Base-by-base conservation (phyloP, 2,888 invertebrate species). In the Apamea sordens region DNA sequence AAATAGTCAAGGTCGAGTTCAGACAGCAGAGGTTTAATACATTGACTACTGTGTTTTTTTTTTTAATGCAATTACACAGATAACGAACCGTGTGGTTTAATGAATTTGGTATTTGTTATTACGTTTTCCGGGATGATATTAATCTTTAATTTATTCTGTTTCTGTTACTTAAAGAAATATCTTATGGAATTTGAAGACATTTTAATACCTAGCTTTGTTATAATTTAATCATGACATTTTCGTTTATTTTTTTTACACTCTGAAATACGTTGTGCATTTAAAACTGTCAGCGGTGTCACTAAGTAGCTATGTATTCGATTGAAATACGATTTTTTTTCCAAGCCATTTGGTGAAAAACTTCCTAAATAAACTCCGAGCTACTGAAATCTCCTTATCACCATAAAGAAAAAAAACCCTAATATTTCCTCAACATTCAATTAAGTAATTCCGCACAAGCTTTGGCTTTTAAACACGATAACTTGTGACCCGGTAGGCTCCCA, bases 31-130 rank as follows among this genome's bases (percentile, higher is more conserved):
- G 64, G 76, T 80, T 73, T 78, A 83, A 76, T 73, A 83, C 80
- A 82, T 74, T 91, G 91, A 91, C 93, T 94, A 94, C 93, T 94
- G 92, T 94, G 91, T 94, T 93, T 86, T 84, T 94, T 93, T 86
- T 84, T 84, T 84, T 92, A 90, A 92, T 91, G 90, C 94, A 94
- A 94, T 94, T 95, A 94, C 91, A 91, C 91, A 94, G 93, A 94
- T 94, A 93, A 94, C 91, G 89, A 92, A 90, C 87, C 83, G 89
- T 91, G 86, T 82, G 84, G 87, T 86, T 92, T 93, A 93, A 93
- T 94, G 91, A 93, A 93, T 93, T 92, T 89, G 87, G 85, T 88
- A 90, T 92, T 90, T 87, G 84, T 83, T 86, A 88, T 88, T 91
- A 89, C 78, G 91, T 93, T 93, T 94, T 93, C 94, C 94, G 93